Conservation (phyloP, 2,797 vertebrate species). For the Eidolon dupreanum region DNA sequence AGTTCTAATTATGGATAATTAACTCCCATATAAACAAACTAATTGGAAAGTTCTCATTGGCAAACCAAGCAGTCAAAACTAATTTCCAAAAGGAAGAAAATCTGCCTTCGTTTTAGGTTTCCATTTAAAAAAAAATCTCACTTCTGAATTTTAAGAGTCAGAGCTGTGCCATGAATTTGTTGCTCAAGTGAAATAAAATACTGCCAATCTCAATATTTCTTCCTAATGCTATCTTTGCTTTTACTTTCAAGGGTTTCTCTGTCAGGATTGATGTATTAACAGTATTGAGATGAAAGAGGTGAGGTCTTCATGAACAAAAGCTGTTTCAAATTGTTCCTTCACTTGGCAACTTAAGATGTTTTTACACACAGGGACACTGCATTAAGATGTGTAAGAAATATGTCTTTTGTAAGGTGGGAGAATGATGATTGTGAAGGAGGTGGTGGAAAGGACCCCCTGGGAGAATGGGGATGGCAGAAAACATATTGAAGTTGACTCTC, state of each 20-base stretch:
- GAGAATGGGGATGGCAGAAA: not conserved
- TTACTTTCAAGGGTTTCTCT: not conserved
- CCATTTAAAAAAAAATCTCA: not conserved
- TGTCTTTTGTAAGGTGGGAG: not conserved
- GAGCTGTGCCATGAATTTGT: not conserved
- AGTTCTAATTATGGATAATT: constrained; percentile 45
- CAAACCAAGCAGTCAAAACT: constrained; percentile 55
- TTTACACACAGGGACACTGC: not conserved
- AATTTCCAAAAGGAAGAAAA: not conserved
- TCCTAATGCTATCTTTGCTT: not conserved
- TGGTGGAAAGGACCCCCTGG: not conserved
- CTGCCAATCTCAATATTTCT: not conserved
- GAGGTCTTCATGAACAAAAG: not conserved
- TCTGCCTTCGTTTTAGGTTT: constrained; percentile 44
- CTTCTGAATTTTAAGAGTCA: constrained; percentile 18
- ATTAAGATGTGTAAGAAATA: not conserved
- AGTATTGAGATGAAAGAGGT: not conserved
- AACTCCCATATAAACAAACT: not conserved
- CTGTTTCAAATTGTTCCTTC: not conserved
- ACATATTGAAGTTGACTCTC: not conserved
- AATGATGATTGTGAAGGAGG: not conserved
- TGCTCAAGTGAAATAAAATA: not conserved
- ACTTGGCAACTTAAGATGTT: not conserved
- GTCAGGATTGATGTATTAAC: not conserved
- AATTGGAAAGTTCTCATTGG: constrained; percentile 18